Percentiles rank a stretch among this genome's conserved stretches.
Conservation (phyloP, 1,140 invertebrate species). For the Oncopodura yosiiana region DNA sequence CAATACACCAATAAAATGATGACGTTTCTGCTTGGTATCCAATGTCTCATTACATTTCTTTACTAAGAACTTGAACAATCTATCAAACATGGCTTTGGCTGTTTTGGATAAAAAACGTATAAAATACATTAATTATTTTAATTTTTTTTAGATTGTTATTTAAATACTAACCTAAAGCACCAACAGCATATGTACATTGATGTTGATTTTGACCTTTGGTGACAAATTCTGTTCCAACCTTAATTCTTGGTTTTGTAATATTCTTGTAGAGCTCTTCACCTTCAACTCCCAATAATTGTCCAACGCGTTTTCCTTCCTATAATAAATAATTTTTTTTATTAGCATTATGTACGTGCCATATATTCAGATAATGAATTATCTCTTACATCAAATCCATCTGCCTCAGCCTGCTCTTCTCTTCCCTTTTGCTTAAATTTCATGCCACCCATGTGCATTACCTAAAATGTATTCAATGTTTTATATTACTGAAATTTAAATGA, state of each 20-base stretch:
- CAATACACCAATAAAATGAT: no score
- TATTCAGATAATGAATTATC: background rate
- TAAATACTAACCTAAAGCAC: constrained; percentile 38
- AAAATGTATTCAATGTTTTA: no score
- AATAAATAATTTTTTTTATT: background rate
- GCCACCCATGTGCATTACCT: constrained; percentile 51
- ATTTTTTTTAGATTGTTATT: background rate
- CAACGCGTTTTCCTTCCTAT: constrained; percentile 29
- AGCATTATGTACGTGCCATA: background rate
- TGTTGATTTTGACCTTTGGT: constrained; percentile 44
- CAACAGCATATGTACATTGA: constrained; percentile 28
- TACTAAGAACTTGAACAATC: constrained; percentile 48
- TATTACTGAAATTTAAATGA: background rate
- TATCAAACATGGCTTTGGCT: constrained; percentile 48
- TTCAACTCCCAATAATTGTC: constrained; percentile 44
- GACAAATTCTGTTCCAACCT: constrained; percentile 48
- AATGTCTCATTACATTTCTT: constrained; percentile 46
- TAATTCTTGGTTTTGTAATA: constrained; percentile 49
- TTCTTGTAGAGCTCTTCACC: constrained; percentile 49
- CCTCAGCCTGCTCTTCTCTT: constrained; percentile 50
- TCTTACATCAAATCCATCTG: constrained; percentile 47
- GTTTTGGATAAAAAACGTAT: constrained; percentile 50
- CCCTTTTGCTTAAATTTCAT: constrained; percentile 61
- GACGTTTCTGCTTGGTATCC: constrained; percentile 30
- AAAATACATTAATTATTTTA: constrained; percentile 27